A percentile compares a stretch with the other conserved stretches of the same genome.
Evolutionary conservation across 30 jellyfish, hydroid and myxozoan genomes (phyloP).

Genomic region (Sanderia malayensis): DNA sequence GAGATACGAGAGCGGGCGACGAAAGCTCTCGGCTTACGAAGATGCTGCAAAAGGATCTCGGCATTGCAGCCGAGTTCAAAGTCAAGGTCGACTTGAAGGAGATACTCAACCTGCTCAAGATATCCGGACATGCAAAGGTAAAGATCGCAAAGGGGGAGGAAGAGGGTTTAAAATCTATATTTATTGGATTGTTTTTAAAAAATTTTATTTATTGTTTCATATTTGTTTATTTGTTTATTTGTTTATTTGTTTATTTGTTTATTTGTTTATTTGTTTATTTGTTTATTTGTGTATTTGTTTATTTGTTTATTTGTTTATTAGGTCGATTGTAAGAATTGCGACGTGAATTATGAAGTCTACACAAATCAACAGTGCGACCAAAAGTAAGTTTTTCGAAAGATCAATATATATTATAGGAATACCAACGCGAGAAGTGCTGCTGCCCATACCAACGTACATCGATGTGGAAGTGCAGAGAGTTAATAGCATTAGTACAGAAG

Average conservation of each 20-base stretch:
- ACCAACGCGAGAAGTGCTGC: too few relatives aligned
- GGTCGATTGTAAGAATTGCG: conserved; percentile 46
- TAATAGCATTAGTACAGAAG: too few relatives aligned
- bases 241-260: not conserved
- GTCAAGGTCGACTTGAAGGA: conserved; percentile 48
- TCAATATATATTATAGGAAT: too few relatives aligned
- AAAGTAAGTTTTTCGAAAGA: not conserved
- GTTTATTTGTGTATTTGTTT: too few relatives aligned
- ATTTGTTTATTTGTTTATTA: not conserved
- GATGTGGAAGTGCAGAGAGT: too few relatives aligned
- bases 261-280: not conserved
- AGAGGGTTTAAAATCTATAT: too few relatives aligned
- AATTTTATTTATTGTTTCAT: not conserved
- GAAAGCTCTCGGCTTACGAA: conserved; percentile 95
- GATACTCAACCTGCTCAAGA: conserved; percentile 41
- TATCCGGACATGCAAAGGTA: conserved; percentile 69
- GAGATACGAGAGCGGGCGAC: conserved; percentile 78
- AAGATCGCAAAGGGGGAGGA: too few relatives aligned
- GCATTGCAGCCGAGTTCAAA: conserved; percentile 87
- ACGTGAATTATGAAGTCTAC: conserved; percentile 43
- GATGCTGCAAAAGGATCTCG: conserved; percentile 92
- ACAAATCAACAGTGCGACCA: conserved; percentile 1
- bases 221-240: not conserved
- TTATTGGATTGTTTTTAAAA: not conserved
- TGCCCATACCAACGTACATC: too few relatives aligned